A percentile compares a stretch with the other conserved stretches of the same genome.
phyloP scores from a whole-genome alignment of 2,888 invertebrate genomes.

The Thereva nobilitata region DNA sequence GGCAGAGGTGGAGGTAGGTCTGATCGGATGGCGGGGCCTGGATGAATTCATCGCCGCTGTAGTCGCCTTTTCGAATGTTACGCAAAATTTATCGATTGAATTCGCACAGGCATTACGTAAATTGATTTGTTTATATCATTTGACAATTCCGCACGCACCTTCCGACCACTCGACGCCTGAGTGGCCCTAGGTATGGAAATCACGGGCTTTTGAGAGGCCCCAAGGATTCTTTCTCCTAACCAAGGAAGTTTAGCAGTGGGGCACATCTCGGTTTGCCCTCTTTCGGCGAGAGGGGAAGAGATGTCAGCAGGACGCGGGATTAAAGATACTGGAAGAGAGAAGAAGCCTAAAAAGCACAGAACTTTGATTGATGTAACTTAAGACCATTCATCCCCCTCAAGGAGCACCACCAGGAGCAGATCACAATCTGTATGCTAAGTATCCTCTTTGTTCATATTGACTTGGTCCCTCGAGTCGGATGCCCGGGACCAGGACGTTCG shows the following conservation, averaged over 20 bases:
- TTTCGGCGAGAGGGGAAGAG: not conserved
- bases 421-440: conserved; percentile 14
- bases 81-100: conserved; percentile 33
- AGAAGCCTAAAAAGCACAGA: conserved; percentile 26
- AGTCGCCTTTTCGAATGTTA: conserved; percentile 19
- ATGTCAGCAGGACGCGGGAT: not conserved
- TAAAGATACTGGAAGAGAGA: conserved; percentile 9
- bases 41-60: not conserved
- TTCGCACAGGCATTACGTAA: conserved; percentile 21
- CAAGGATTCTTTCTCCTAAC: too few species aligned
- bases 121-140: conserved; percentile 33
- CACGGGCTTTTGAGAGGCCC: not conserved
- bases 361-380: conserved; percentile 16
- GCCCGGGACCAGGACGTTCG: conserved; percentile 31
- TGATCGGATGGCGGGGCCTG: not conserved
- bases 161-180: too few species aligned
- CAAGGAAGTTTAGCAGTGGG: too few species aligned
- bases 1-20: too few species aligned
- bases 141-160: not conserved
- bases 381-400: conserved; percentile 5
- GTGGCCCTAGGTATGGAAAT: not conserved
- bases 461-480: conserved; percentile 17
- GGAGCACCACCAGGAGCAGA: conserved; percentile 20
- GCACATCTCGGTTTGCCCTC: too few species aligned
- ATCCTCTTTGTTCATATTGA: conserved; percentile 25